phyloP scores from a whole-genome alignment of 1,140 invertebrate species.

The Nasonia giraulti region DNA sequence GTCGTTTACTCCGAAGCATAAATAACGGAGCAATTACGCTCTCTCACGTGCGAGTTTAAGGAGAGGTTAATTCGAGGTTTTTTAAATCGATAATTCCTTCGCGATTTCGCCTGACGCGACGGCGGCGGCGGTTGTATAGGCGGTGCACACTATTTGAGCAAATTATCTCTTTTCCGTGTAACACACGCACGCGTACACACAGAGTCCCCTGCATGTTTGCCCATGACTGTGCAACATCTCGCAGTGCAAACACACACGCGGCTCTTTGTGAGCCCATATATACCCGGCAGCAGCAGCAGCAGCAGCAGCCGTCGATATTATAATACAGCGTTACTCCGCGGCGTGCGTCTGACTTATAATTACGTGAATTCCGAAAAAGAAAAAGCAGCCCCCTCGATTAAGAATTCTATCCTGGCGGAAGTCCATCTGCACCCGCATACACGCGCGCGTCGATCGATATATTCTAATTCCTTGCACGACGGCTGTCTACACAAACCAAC shows the following conservation, averaged over 20 bases:
- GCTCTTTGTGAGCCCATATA: background rate
- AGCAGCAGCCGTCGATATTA: background rate
- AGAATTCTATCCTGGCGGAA: slow-evolving; percentile 26
- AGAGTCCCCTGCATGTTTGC: background rate
- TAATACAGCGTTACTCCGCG: background rate
- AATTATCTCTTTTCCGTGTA: slow-evolving; percentile 16
- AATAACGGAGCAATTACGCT: background rate
- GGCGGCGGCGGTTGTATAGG: background rate
- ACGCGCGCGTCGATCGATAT: background rate
- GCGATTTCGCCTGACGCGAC: background rate
- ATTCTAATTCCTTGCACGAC: slow-evolving; percentile 25
- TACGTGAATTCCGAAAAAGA: background rate
- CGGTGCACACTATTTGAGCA: background rate
- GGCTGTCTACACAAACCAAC: background rate
- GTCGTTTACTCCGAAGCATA: background rate
- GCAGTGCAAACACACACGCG: background rate
- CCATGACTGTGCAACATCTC: slow-evolving; percentile 1
- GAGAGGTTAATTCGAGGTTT: too few species aligned
- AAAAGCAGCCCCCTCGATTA: slow-evolving; percentile 1
- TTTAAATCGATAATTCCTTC: too few species aligned
- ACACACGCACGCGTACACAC: background rate
- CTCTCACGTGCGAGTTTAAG: too few species aligned
- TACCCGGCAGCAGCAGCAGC: too few species aligned
- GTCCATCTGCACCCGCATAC: slow-evolving; percentile 40
- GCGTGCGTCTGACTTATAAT: background rate